Base-by-base conservation (phyloP, 2,113 vertebrate genomes). In the Polyodon spathula region DNA sequence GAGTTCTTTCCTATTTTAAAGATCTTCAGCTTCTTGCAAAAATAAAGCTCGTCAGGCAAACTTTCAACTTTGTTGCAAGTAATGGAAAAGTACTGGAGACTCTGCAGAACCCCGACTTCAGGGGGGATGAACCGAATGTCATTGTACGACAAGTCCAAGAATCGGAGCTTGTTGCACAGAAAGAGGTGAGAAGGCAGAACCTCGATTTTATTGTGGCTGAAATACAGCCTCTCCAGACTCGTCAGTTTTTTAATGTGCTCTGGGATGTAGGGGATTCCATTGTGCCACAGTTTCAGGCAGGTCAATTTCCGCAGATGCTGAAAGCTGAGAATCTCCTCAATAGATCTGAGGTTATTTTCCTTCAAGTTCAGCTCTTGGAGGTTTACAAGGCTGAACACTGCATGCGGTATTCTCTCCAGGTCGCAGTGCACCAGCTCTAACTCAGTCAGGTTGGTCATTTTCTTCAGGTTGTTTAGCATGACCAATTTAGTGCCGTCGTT, bases 381-480 rank as follows among this genome's bases (percentile, higher is more conserved):
- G 72, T 85, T 92, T n/a, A 85, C 78, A 48, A 99, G 87, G 78
- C 95, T 97, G 77, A 99, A 99, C 60, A 99, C 84, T 0, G 93
- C 90, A 0, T 99, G 94, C 1, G 94, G 96, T 17, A 99, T 97
- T 57, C 95, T 93, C 65, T 99, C 96, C 71, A 99, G 83, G 76
- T 99, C 93, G 12, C 96, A 97, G 37, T 92, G 96, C 58, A 98
- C 86, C 10, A 99, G 72, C 61, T 97, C 93, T 59, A 99, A 76
- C 78, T 95, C 93, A 0, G 88, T 90, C 64, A 99, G 79, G 57
- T 96, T 93, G 67, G 82, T 81, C 90, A 99, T 92, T 78, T 99
- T 99, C 76, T 99, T 99, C 70, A 99, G 69, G 65, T 95, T 97
- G 82, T 97, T 97, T 53, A 97, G 86, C 93, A 98, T 99, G 9